A percentile compares a stretch with the other conserved stretches of the same genome.
These are phyloP conservation scores for Tetrao urogallus DNA, from an alignment of 2,113 vertebrate species.

Conservation along the genomic window DNA sequence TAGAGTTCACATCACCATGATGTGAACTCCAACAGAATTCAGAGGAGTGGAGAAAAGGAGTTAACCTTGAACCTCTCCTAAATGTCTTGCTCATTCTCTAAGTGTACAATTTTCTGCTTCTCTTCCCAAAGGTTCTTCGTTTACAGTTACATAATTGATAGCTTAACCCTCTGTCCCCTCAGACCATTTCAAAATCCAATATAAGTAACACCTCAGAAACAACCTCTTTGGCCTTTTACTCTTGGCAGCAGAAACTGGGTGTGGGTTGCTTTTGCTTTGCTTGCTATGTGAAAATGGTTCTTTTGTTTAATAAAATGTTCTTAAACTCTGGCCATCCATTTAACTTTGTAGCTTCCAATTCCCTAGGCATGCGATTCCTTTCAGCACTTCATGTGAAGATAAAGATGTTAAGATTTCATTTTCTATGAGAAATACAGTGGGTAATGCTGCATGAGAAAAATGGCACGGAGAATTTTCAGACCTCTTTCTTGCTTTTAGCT, in stretches of 20 bases:
- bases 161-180: constrained; percentile 61
- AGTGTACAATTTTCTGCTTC: constrained; percentile 64
- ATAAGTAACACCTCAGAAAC: constrained; percentile 58
- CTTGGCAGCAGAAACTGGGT: background rate
- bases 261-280: background rate
- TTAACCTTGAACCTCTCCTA: constrained; percentile 69
- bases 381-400: background rate
- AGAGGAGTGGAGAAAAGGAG: background rate
- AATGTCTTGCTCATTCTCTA: constrained; percentile 42
- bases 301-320: constrained; percentile 29
- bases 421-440: background rate
- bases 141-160: constrained; percentile 72
- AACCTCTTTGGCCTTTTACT: constrained; percentile 61
- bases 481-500: background rate
- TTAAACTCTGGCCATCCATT: constrained; percentile 11
- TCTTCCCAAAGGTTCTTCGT: constrained; percentile 64
- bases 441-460: background rate
- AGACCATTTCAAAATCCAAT: constrained; percentile 68
- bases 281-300: background rate
- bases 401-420: background rate
- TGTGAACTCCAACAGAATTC: constrained; percentile 32
- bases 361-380: background rate
- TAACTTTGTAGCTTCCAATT: background rate
- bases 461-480: accelerated
- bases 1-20: background rate